A percentile compares a stretch with the other conserved stretches of the same genome.
These are phyloP conservation scores for Brachyistius frenatus DNA, from an alignment of 2,113 vertebrate genomes.

Conservation along the genomic window DNA sequence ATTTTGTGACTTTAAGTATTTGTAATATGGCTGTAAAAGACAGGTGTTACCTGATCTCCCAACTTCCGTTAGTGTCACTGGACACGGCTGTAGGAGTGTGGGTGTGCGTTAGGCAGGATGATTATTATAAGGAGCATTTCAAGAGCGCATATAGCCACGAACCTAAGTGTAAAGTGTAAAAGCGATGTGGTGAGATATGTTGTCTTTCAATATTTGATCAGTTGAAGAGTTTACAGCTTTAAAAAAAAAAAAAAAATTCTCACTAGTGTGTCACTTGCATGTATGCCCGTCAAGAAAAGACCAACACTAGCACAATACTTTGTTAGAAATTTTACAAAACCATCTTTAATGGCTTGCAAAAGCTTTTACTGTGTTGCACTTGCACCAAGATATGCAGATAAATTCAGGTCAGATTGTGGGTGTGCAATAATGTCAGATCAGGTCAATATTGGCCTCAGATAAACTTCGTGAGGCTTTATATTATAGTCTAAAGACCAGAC, in stretches of 20 bases:
- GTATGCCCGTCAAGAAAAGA: too few species aligned
- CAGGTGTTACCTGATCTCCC: constrained; percentile 46
- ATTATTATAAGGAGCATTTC: constrained; percentile 17
- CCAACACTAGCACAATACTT: background rate
- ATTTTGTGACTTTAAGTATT: constrained; percentile 20
- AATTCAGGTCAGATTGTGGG: constrained; percentile 27
- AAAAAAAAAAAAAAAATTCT: too few species aligned
- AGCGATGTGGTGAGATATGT: too few species aligned
- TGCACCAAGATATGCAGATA: background rate
- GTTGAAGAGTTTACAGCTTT: too few species aligned
- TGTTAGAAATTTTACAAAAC: background rate
- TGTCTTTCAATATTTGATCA: too few species aligned
- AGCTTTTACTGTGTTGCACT: constrained; percentile 16
- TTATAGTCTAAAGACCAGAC: constrained; percentile 3
- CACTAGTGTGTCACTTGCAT: too few species aligned
- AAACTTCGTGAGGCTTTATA: background rate
- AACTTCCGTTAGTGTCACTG: constrained; percentile 36
- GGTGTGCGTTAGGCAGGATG: background rate
- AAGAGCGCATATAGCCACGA: background rate
- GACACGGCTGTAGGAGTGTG: constrained; percentile 42
- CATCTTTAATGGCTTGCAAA: background rate
- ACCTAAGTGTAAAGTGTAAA: too few species aligned
- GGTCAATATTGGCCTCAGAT: constrained; percentile 3
- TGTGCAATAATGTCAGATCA: constrained; percentile 21
- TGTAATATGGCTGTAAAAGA: constrained; percentile 36